Evolutionary conservation across 2,888 invertebrate species (phyloP).

Genomic region (Hermaeophaga mercurialis): DNA sequence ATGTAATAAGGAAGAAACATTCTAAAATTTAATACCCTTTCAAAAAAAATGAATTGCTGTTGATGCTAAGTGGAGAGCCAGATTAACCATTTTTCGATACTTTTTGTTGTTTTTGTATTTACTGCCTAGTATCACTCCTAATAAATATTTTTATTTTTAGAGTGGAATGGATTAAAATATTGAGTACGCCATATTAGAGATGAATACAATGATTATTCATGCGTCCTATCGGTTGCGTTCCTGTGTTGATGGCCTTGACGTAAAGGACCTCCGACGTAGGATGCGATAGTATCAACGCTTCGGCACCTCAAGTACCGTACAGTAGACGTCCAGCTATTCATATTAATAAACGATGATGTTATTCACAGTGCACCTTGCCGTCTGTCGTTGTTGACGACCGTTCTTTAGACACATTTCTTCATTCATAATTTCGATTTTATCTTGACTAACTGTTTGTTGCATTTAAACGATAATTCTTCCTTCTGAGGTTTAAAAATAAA

Average conservation of each 20-base stretch:
- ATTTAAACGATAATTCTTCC: no score
- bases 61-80: no score
- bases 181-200: no score
- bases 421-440: conserved; percentile 49
- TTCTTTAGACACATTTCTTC: conserved; percentile 46
- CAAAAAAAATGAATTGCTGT: no score
- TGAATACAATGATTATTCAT: no score
- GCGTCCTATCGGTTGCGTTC: conserved; percentile 30
- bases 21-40: no score
- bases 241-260: conserved; percentile 36
- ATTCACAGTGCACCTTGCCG: conserved; percentile 35
- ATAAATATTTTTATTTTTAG: no score
- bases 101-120: no score
- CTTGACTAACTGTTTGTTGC: conserved; percentile 42
- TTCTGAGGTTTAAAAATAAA: no score
- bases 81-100: no score
- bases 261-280: conserved; percentile 40
- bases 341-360: conserved; percentile 45
- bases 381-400: conserved; percentile 22
- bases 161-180: no score
- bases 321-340: conserved; percentile 38
- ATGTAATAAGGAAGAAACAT: conserved; percentile 1
- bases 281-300: conserved; percentile 41
- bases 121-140: no score
- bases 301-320: conserved; percentile 46